Percentiles rank a stretch among this genome's conserved stretches.
Conservation (phyloP, 1,140 invertebrate genomes). For the Bombus waltoni region DNA sequence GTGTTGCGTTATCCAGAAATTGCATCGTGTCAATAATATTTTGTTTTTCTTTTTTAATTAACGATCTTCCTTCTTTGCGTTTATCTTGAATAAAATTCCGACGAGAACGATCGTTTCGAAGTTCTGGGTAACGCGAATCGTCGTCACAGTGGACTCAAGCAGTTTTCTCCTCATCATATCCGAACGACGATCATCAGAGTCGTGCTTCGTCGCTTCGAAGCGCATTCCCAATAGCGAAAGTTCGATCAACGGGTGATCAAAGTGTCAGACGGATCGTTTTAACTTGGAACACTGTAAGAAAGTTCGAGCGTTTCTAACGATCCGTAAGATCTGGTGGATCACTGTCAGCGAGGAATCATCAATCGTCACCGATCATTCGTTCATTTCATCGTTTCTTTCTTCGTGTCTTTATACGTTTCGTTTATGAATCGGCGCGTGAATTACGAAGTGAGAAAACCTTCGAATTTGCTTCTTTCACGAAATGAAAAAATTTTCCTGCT, state of each 20-base stretch:
- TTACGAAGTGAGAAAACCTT: not conserved
- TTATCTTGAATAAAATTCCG: not conserved
- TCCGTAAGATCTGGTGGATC: not conserved
- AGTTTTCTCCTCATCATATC: conserved; percentile 65
- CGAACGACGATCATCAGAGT: conserved; percentile 46
- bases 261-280: not conserved
- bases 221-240: not conserved
- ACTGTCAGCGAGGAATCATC: not conserved
- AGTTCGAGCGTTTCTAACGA: not conserved
- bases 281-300: not conserved
- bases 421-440: no score
- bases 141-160: conserved; percentile 76
- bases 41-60: not conserved
- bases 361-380: not conserved
- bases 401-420: not conserved
- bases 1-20: conserved; percentile 69
- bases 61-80: not conserved
- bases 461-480: not conserved
- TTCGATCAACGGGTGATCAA: not conserved
- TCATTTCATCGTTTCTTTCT: not conserved
- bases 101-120: not conserved
- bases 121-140: conserved; percentile 72
- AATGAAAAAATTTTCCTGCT: not conserved
- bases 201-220: conserved; percentile 42
- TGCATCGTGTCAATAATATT: not conserved